Evolutionary conservation across 2,888 invertebrate species (phyloP), one percentile per base, ranked within the genome.

Genomic region (Nephrocerus scutellatus): DNA sequence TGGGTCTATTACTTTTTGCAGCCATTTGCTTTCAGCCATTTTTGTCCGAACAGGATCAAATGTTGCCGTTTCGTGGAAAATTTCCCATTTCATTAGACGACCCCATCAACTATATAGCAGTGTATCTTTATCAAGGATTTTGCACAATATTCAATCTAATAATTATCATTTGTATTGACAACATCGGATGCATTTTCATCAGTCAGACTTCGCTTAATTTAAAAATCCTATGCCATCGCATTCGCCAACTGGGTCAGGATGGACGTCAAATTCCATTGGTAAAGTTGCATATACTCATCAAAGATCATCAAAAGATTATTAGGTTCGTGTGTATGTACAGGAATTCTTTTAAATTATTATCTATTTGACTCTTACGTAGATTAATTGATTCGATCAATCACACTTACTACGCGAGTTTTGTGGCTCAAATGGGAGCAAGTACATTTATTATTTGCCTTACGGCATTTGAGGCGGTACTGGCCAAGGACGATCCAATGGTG

Each of bases 261-360:
- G 36, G 25, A 7, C 30, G 5, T n/a, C 6, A 8, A 26, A n/a
- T n/a, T 14, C 6, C 6, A n/a, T n/a, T 14, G 26, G 26, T 3
- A 20, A 12, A 59, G 6, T 47, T 63, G 20, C 36, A 52, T 4
- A 41, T 43, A 6, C 35, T 53, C 3, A 41, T 64, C 2, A 30
- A 43, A 12, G 57, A 54, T 20, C 63, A 63, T 52, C 63, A 62
- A 44, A 49, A 53, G 20, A 50, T 64, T 12, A 63, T 63, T 9
- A 39, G 41, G 63, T 61, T 35, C 9, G 39, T 38, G 20, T 13
- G 1, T 15, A 3, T n/a, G n/a, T n/a, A n/a, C n/a, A n/a, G n/a
- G n/a, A n/a, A n/a, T n/a, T n/a, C n/a, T n/a, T n/a, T n/a, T n/a
- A n/a, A n/a, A 25, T 14, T 14, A n/a, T 4, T 25, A 12, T 6